These are phyloP conservation scores for Agapornis roseicollis DNA, from an alignment of 2,113 vertebrate genomes.

Conservation along the genomic window DNA sequence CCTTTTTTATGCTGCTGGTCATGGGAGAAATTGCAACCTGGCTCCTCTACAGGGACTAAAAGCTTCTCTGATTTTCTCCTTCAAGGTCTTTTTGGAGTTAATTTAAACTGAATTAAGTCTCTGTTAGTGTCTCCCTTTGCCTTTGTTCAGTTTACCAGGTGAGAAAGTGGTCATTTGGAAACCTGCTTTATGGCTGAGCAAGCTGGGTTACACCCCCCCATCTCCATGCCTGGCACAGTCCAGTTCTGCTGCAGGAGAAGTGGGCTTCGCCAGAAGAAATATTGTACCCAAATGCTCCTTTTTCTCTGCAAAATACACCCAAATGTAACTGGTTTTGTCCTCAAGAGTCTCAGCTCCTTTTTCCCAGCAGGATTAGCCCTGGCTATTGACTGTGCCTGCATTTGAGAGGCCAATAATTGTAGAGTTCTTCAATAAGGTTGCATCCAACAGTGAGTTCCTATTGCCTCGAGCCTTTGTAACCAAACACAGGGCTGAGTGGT, in stretches of 20 bases:
- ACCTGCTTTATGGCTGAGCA: not conserved
- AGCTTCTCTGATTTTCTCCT: not conserved
- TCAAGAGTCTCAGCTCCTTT: not conserved
- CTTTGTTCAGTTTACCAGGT: not conserved
- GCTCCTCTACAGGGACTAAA: not conserved
- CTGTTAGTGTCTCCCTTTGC: not conserved
- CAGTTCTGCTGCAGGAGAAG: not conserved
- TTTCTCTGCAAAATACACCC: not conserved
- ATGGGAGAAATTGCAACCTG: not conserved
- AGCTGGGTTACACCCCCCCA: not conserved
- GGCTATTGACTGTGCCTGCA: rapidly evolving
- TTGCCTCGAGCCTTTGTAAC: not conserved
- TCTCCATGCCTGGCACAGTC: not conserved
- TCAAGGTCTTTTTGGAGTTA: not conserved
- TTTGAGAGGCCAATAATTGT: not conserved
- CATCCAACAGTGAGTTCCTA: not conserved
- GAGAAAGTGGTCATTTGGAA: not conserved
- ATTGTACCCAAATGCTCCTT: not conserved
- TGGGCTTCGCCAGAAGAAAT: not conserved
- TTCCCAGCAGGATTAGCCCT: not conserved
- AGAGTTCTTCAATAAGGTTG: not conserved
- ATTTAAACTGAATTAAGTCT: not conserved
- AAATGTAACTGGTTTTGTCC: not conserved
- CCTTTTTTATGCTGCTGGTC: not conserved
- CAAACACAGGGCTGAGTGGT: not conserved